phyloP scores from a whole-genome alignment of 2,113 vertebrate species.

The Ginglymostoma cirratum region DNA sequence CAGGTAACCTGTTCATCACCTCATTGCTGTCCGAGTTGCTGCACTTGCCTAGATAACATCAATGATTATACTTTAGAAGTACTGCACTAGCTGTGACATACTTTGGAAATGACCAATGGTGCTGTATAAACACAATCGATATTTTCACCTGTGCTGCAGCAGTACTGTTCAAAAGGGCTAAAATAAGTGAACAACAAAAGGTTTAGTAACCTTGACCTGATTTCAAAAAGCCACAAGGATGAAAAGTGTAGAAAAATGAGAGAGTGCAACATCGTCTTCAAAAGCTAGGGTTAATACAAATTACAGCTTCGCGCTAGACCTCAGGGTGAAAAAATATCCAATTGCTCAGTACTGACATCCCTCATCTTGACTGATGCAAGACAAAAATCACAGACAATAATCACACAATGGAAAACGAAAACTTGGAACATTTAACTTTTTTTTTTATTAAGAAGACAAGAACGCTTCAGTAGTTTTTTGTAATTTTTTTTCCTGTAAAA shows the following conservation, averaged over 20 bases:
- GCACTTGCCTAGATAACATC: not conserved
- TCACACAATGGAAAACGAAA: not conserved
- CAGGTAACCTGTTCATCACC: not conserved
- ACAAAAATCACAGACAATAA: not conserved
- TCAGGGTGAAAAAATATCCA: not conserved
- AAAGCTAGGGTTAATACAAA: not conserved
- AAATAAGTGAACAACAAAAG: not conserved
- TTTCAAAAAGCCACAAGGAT: not conserved
- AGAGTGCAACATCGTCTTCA: not conserved
- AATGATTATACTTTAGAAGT: not conserved
- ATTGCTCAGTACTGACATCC: not conserved
- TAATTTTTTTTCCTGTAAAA: conserved; percentile 34
- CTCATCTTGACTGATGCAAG: not conserved
- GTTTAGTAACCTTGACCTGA: not conserved
- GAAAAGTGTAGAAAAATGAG: no score
- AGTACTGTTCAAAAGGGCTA: not conserved
- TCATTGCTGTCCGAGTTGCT: not conserved
- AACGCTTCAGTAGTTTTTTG: conserved; percentile 36
- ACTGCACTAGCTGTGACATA: not conserved
- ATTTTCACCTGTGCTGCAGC: not conserved
- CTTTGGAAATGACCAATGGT: not conserved
- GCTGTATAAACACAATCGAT: not conserved
- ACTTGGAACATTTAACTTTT: conserved; percentile 36
- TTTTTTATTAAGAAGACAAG: conserved; percentile 37
- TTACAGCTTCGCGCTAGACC: not conserved